Base-by-base conservation (phyloP, 2,888 invertebrate species). In the Dicycla oo region DNA sequence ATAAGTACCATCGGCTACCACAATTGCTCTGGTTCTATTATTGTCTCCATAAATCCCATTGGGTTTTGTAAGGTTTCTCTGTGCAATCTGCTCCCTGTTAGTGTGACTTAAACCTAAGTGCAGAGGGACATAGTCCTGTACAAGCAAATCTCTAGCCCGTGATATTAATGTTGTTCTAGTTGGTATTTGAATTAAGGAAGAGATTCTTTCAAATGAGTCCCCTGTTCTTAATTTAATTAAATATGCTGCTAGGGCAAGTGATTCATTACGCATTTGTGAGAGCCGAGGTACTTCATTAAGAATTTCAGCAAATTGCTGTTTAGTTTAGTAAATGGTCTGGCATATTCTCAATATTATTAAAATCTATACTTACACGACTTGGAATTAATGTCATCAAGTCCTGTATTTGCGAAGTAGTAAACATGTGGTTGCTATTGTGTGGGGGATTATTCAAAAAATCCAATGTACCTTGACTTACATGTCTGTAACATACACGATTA, bases 171-270 rank as follows among this genome's bases (percentile, higher is more conserved):
- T 60, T 18, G 60, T 60, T 5, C 26, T 60, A 11, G 45, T 60
- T 18, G 60, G 60, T 26, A 45, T 11, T 45, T 60, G 60, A 20
- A 60, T 45, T 45, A 60, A 45, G 3, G 60, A 20, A 60, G 60
- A 60, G 60, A 60, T 61, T 45, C 61, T 61, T 43, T 60, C 43
- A 26, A 26, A 43, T 23, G 61, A 30, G 30, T 63, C 63, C 6
- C 63, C 51, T 20, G 63, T 62, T 49, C 62, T 62, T 62, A 62
- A 49, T n/a, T 62, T 49, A 34, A 62, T 34, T 49, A 62, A 62
- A 62, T 62, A 62, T 49, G 62, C 62, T 62, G 62, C 62, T 49
- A 62, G 34, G 13, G 47, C 47, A 40, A 58, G 58, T 1, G 58
- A 58, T 40, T 40, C 40, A 23, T 58, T 58, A 40, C 23, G 40